Base-by-base conservation (phyloP, 1,140 invertebrate species). In the Heterodera schachtii region DNA sequence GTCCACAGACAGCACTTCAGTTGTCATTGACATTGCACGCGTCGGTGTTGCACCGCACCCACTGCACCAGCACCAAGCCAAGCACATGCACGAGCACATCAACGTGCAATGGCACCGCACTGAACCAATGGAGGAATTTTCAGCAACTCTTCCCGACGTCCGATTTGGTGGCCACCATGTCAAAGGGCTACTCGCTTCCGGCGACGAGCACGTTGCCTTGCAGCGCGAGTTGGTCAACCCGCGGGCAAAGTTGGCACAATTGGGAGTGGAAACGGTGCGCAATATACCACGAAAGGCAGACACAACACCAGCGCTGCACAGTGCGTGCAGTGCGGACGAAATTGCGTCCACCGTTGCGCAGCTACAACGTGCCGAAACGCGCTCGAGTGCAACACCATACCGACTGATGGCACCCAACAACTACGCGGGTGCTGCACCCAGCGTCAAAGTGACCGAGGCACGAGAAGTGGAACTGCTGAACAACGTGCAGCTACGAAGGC, bases 401-500 rank as follows among this genome's bases (percentile, higher is more conserved):
- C 69, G 47, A 64, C 69, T 78, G 43, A 41, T n/a, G 57, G 49
- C 83, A 47, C 41, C 83, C 60, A 31, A 77, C 80, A 77, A 21
- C 44, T 82, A 44, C 7, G 82, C 81, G 19, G 57, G 49, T 41
- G 66, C 79, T 46, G 52, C 81, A 8, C 84, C 84, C 21, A 66
- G 43, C 69, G 79, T 85, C 52, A 75, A 82, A 31, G 83, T 85
- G 2, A 85, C 85, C 11, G 84, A 85, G 71, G 73, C 71, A 21
- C 64, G 60, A 47, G 82, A 85, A 78, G 82, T 87, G 57, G 84
- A 85, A 52, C 84, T 86, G 21, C 64, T 85, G 0, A 85, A 84
- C 47, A 85, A 85, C 71, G 85, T 85, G 16, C 82, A 84, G 21
- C 73, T 85, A 16, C 47, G 67, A 19, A 31, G 78, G 16, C 85